phyloP scores from a whole-genome alignment of 2,797 vertebrate genomes.

The Synanceia verrucosa region DNA sequence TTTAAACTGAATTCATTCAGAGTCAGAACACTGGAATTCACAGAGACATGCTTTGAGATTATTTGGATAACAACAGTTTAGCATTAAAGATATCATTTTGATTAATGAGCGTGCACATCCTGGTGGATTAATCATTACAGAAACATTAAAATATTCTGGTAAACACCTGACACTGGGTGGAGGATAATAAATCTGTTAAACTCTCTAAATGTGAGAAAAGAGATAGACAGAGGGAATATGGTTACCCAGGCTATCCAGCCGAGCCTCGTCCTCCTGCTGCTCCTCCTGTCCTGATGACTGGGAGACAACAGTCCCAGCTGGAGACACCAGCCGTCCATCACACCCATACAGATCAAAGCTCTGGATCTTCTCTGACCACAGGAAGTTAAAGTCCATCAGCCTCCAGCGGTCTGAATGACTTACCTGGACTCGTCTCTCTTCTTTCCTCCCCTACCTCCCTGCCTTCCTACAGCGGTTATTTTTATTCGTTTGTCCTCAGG shows the following conservation, averaged over 20 bases:
- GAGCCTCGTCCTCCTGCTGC: conserved; percentile 57
- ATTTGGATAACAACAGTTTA: too few species aligned
- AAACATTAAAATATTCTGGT: too few species aligned
- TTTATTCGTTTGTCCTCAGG: conserved; percentile 74
- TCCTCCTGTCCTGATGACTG: conserved; percentile 51
- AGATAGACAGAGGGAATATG: conserved; percentile 6
- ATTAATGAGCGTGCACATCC: too few species aligned
- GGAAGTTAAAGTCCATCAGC: too few species aligned
- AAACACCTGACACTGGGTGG: too few species aligned
- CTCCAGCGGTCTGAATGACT: conserved; percentile 11
- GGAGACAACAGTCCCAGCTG: conserved; percentile 72
- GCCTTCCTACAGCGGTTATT: conserved; percentile 66
- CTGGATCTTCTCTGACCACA: conserved; percentile 15
- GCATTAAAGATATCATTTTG: too few species aligned
- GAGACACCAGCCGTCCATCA: conserved; percentile 69
- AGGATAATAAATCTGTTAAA: too few species aligned
- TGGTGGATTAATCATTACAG: too few species aligned
- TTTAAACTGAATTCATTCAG: too few species aligned
- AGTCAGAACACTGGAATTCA: too few species aligned
- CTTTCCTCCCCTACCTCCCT: conserved; percentile 34
- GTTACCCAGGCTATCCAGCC: conserved; percentile 77
- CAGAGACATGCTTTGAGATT: too few species aligned
- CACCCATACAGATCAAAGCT: conserved; percentile 21
- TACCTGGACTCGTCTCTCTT: conserved; percentile 30
- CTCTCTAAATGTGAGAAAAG: too few species aligned